Percentiles rank a stretch among this genome's conserved stretches.
Conservation (phyloP, 2,113 vertebrate species). For the Malurus elegans region DNA sequence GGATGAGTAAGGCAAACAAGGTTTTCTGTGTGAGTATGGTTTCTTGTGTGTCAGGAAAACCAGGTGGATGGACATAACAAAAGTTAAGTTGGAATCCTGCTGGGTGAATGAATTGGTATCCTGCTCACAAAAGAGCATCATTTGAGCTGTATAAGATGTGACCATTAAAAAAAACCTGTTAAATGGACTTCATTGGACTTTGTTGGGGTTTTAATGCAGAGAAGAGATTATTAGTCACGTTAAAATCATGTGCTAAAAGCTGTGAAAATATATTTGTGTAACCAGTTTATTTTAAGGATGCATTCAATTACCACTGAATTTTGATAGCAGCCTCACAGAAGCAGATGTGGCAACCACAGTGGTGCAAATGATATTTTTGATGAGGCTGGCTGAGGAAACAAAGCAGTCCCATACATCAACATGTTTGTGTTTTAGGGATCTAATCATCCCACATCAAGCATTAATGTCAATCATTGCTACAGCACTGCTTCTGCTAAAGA, state of each 20-base stretch:
- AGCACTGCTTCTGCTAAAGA: neutral
- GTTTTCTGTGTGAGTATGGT: neutral
- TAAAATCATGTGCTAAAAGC: neutral
- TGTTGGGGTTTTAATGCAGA: neutral
- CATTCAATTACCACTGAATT: conserved; percentile 49
- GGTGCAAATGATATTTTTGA: neutral
- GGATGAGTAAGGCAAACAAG: neutral
- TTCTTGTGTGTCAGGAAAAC: neutral
- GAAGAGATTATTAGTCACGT: neutral
- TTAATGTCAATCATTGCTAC: neutral
- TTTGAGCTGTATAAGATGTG: neutral
- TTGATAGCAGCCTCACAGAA: neutral
- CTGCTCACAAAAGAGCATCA: neutral
- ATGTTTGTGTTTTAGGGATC: conserved; percentile 28
- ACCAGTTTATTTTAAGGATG: conserved; percentile 2
- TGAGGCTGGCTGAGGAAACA: neutral
- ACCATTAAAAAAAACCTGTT: neutral
- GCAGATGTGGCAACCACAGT: neutral
- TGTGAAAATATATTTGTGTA: neutral
- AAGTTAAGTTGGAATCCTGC: neutral
- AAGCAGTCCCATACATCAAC: neutral
- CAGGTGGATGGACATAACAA: neutral
- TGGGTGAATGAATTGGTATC: neutral
- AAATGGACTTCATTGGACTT: neutral
- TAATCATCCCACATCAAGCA: neutral